Evolutionary conservation across 2,113 vertebrate species (phyloP), one percentile per base, ranked within the genome.

Genomic region (Enhydra lutris): DNA sequence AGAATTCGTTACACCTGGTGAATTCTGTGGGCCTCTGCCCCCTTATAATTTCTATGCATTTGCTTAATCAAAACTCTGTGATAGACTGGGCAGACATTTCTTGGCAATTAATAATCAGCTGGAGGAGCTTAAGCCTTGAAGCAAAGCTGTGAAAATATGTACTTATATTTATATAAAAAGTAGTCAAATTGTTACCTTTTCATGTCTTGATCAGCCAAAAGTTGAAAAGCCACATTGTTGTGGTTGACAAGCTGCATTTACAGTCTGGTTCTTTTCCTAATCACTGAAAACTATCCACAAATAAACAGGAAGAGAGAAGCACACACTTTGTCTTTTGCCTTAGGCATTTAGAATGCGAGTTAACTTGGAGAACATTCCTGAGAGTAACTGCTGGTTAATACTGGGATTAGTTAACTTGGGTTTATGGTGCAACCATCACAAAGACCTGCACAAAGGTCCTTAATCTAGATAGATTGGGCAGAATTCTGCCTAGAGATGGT

Each of bases 141-240:
- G 78, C 91, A 91, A 89, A 95, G 50, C 89, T 97, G 85, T 98
- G 89, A 97, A 98, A 97, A 98, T 95, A 89, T 86, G 45, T 59
- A 92, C 73, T 93, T 97, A 82, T 85, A 21, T 69, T 97, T 94
- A 92, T 90, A 92, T 92, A 96, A 97, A 96, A 93, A 39, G 34
- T 76, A 83, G 15, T 84, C 59, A 93, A 50, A 95, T 92, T 34
- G 82, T 92, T 94, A 65, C 4, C 45, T 95, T 96, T 88, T 92
- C 85, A 73, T 50, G 31, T 87, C 74, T 95, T 59, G 23, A 91
- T 94, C 63, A 94, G 24, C 23, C 18, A 55, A 17, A 83, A 57
- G 81, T 96, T 90, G 74, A 94, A 97, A 84, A 92, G 74, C n/a
- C 36, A 76, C 55, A 45, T 89, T 76, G 47, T 69, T 67, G 39